Evolutionary conservation across 2,888 invertebrate species (phyloP).

Genomic region (Sepiola atlantica): DNA sequence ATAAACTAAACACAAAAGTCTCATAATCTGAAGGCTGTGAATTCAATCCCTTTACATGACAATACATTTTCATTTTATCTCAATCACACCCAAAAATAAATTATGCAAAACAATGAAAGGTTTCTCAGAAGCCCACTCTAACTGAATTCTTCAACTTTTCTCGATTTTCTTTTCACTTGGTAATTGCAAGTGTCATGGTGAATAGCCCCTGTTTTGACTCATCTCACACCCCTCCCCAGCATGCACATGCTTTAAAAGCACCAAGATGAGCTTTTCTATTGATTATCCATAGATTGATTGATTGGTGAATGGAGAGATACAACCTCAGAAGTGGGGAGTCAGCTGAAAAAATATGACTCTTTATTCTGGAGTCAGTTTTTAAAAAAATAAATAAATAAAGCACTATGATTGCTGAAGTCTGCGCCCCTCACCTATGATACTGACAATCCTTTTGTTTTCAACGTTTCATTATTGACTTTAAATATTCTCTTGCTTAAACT

Average conservation of each 20-base stretch:
- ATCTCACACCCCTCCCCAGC: background rate
- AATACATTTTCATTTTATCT: too few species aligned
- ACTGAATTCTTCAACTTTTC: background rate
- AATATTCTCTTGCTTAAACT: background rate
- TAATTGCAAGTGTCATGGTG: background rate
- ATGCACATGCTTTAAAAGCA: background rate
- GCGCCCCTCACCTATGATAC: background rate
- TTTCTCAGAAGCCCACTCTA: background rate
- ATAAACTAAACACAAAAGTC: too few species aligned
- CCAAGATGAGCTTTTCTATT: background rate
- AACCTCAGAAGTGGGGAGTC: too few species aligned
- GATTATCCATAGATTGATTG: background rate
- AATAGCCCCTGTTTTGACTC: background rate
- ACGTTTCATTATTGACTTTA: background rate
- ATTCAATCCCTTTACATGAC: too few species aligned
- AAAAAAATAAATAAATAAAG: too few species aligned
- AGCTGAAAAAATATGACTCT: too few species aligned
- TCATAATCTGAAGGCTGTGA: too few species aligned
- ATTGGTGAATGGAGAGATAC: background rate
- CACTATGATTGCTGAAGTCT: too few species aligned
- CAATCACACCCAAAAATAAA: too few species aligned
- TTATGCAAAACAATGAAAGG: too few species aligned
- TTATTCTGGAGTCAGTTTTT: too few species aligned
- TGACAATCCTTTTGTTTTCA: background rate
- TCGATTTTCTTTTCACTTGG: background rate